phyloP scores from a whole-genome alignment of 1,140 invertebrate genomes.

The Aphis craccivora region DNA sequence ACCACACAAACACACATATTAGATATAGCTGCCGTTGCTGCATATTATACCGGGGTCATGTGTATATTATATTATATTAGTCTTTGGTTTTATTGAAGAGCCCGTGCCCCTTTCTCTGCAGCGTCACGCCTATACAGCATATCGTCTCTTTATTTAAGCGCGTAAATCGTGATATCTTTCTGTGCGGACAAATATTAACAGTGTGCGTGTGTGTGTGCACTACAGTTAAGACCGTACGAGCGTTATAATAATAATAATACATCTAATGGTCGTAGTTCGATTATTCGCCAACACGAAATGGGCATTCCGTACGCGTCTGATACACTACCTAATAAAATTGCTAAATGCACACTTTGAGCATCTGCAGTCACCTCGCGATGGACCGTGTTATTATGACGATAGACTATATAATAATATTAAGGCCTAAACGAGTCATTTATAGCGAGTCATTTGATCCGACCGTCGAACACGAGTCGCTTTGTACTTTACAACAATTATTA shows the following conservation, averaged over 20 bases:
- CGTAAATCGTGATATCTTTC: conserved; percentile 17
- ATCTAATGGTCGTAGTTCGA: not conserved
- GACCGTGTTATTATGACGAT: not conserved
- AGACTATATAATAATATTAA: no score
- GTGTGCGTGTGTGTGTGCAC: not conserved
- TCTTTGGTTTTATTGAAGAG: conserved; percentile 26
- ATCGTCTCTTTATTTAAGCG: not conserved
- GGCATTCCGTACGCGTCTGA: not conserved
- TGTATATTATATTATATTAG: not conserved
- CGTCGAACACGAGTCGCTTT: no score
- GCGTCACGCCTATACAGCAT: not conserved
- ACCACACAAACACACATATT: not conserved
- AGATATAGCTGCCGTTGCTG: not conserved
- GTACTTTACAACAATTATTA: no score
- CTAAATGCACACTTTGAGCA: not conserved
- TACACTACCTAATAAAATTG: not conserved
- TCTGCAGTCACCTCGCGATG: not conserved
- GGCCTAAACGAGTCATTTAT: not conserved
- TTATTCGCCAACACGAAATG: not conserved
- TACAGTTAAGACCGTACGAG: not conserved
- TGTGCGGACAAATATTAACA: not conserved
- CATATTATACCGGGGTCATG: not conserved
- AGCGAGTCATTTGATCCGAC: not conserved
- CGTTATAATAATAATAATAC: not conserved
- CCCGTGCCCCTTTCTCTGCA: not conserved